Percentiles rank a stretch among this genome's conserved stretches.
Conservation (phyloP, 2,888 invertebrate genomes). For the Perithous albicinctus region DNA sequence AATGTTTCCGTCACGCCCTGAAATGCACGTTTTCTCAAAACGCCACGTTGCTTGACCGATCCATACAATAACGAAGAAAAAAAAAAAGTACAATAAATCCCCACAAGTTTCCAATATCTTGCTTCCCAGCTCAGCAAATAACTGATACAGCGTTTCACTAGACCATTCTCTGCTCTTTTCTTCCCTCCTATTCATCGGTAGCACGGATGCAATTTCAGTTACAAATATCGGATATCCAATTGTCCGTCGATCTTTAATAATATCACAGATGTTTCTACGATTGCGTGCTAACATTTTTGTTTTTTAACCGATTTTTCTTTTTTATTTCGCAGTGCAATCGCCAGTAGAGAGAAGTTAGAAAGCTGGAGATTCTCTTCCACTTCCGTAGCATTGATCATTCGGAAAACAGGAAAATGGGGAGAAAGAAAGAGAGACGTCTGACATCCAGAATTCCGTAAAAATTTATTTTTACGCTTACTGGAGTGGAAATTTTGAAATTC, state of each 20-base stretch:
- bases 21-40: not conserved
- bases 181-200: too few relatives aligned
- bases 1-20: not conserved
- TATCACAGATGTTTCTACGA: too few relatives aligned
- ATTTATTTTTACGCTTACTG: not conserved
- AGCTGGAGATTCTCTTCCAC: too few relatives aligned
- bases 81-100: not conserved
- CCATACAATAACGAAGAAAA: not conserved
- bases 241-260: too few relatives aligned
- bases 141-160: not conserved
- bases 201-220: too few relatives aligned
- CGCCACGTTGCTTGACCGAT: not conserved
- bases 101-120: not conserved
- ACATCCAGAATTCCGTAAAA: not conserved
- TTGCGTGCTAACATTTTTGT: too few relatives aligned
- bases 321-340: not conserved
- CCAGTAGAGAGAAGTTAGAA: too few relatives aligned
- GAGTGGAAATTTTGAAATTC: not conserved
- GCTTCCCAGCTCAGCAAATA: not conserved
- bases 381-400: not conserved
- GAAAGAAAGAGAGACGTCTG: not conserved
- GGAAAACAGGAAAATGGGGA: not conserved
- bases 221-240: too few relatives aligned
- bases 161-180: not conserved
- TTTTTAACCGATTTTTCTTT: too few relatives aligned